Base-by-base conservation (phyloP, 1,140 invertebrate genomes). In the Drosophila trapezifrons region DNA sequence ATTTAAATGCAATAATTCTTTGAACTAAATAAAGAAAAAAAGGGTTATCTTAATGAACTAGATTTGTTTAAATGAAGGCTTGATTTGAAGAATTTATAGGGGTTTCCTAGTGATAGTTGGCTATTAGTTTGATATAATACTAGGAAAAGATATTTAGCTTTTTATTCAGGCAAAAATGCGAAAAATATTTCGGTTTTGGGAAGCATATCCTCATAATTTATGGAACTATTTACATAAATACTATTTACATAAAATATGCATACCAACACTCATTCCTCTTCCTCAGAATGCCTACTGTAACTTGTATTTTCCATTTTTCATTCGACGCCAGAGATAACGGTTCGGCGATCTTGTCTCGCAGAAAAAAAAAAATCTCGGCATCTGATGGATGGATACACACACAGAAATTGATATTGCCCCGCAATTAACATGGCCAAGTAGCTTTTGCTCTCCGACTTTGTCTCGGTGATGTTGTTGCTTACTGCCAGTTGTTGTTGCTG, bases 391-490 rank as follows among this genome's bases (percentile, higher is more conserved):
- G 73, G 73, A 84, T 57, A 67, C 43, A 73, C 18, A 76, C 51
- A 76, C 43, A 79, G 55, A 71, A 77, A 81, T 77, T 77, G 73
- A 81, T 81, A 81, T 56, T 45, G 56, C 59, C 45, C 18, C 70
- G 52, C 57, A 82, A 82, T 82, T 74, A 78, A 62, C 79, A 67
- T 77, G 62, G 58, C 56, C 45, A 76, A 76, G 74, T 64, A 52
- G 45, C 46, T 60, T 37, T 63, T 69, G 45, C 64, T 67, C 45
- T 69, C 29, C 40, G 35, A 54, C 38, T 54, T 55, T 20, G 49
- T 66, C 12, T 52, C 35, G 25, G 10, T 52, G 10, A 8, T n/a
- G 22, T 22, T 22, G 12, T 46, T 45, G 42, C 43, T 12, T 18
- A n/a, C 17, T 37, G 32, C 25, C 47, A 49, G 17, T 38, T 67